Evolutionary conservation across 2,113 vertebrate species (phyloP).

Genomic region (Aix galericulata): DNA sequence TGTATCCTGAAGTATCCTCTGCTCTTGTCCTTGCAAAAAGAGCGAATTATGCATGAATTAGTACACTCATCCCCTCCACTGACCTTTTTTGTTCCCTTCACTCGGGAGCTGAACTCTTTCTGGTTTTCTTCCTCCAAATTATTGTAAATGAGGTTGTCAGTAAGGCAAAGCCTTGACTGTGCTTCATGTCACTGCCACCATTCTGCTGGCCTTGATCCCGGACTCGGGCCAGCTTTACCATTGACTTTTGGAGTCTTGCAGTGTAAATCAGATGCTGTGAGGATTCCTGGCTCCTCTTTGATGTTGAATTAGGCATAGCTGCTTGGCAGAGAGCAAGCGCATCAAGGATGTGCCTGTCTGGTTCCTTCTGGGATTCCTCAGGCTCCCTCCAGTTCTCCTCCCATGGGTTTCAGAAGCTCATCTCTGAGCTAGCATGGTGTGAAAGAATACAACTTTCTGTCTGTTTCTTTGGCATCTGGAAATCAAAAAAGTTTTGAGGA

Average conservation of each 20-base stretch:
- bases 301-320: neutral
- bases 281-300: neutral
- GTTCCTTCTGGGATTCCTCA: neutral
- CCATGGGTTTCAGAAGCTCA: rapidly evolving
- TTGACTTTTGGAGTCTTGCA: neutral
- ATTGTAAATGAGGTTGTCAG: neutral
- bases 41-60: neutral
- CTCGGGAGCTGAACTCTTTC: neutral
- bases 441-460: neutral
- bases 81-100: neutral
- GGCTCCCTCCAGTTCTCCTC: neutral
- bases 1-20: neutral
- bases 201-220: neutral
- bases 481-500: neutral
- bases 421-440: neutral
- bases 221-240: neutral
- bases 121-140: neutral
- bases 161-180: neutral
- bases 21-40: neutral
- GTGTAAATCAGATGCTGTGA: neutral
- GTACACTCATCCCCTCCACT: neutral
- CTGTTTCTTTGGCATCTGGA: neutral
- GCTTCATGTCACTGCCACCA: neutral
- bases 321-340: neutral
- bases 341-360: neutral